Conservation (phyloP, 2,888 invertebrate species). For the Steinernema hermaphroditum region DNA sequence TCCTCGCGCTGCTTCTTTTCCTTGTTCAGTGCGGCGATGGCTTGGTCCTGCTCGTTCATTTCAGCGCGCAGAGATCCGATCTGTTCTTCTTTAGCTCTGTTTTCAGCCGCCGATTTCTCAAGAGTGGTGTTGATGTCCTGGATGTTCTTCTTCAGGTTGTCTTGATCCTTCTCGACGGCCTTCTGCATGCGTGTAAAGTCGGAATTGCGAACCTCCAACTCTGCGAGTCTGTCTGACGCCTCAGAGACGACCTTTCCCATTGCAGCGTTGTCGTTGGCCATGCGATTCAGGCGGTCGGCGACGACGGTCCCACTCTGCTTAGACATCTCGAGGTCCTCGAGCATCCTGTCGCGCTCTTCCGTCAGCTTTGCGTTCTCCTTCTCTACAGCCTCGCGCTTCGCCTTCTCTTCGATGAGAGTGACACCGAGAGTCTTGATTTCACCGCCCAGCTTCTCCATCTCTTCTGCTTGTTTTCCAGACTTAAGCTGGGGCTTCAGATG, state of each 20-base stretch:
- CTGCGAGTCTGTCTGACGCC: conserved; percentile 94
- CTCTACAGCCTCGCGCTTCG: conserved; percentile 96
- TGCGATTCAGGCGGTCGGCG: conserved; percentile 58
- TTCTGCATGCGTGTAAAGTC: conserved; percentile 58
- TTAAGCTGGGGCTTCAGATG: conserved; percentile 62
- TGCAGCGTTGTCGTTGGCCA: conserved; percentile 68
- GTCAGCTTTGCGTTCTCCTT: conserved; percentile 86
- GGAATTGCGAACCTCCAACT: conserved; percentile 60
- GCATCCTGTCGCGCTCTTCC: conserved; percentile 71
- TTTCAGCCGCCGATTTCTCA: conserved; percentile 61
- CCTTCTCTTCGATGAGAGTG: conserved; percentile 95
- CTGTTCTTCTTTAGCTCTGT: conserved; percentile 60
- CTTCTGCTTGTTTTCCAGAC: conserved; percentile 63
- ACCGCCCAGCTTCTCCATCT: conserved; percentile 58
- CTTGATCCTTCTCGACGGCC: conserved; percentile 60
- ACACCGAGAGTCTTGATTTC: conserved; percentile 71
- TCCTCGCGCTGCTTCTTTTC: conserved; percentile 70
- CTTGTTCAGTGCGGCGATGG: conserved; percentile 68
- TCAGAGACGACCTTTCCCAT: conserved; percentile 88
- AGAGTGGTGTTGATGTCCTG: conserved; percentile 51
- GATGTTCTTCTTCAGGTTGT: conserved; percentile 61
- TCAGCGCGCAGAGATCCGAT: conserved; percentile 75
- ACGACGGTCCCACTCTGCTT: conserved; percentile 58
- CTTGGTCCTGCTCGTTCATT: conserved; percentile 98
- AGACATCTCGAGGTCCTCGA: conserved; percentile 68